These are phyloP conservation scores for Ophraella communa DNA, from an alignment of 2,888 invertebrate genomes.

Conservation along the genomic window DNA sequence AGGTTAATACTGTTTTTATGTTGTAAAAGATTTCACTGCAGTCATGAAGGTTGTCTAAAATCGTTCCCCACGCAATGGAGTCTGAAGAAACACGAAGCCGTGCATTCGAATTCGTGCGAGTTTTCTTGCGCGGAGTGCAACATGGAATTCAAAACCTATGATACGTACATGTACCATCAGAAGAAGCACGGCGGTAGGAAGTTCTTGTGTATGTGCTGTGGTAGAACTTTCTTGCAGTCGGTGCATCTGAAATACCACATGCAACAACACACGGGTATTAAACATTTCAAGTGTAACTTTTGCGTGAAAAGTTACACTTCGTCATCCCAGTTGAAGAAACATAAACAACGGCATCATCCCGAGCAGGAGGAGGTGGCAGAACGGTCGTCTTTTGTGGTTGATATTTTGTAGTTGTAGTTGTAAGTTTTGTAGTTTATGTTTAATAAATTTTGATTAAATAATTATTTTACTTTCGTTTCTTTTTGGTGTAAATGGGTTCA, in stretches of 20 bases:
- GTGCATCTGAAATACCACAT: slow-evolving; percentile 47
- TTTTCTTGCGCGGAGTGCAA: slow-evolving; percentile 43
- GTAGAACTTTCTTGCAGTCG: slow-evolving; percentile 41
- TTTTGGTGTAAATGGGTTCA: neutral
- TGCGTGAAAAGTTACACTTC: slow-evolving; percentile 46
- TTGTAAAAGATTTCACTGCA: slow-evolving; percentile 38
- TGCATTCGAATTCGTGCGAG: slow-evolving; percentile 37
- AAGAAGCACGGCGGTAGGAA: slow-evolving; percentile 40
- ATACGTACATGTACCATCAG: slow-evolving; percentile 42
- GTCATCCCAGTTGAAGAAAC: slow-evolving; percentile 40
- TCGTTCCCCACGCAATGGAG: slow-evolving; percentile 36
- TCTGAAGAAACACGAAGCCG: slow-evolving; percentile 38
- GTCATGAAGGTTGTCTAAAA: slow-evolving; percentile 39
- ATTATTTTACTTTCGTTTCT: too few relatives aligned
- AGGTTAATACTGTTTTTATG: too few relatives aligned
- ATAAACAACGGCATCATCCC: slow-evolving; percentile 32
- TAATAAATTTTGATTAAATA: too few relatives aligned
- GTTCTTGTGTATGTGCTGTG: slow-evolving; percentile 43
- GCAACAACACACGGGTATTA: slow-evolving; percentile 46
- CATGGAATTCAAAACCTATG: slow-evolving; percentile 40
- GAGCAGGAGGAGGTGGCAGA: neutral
- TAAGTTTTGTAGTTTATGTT: too few relatives aligned
- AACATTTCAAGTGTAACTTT: slow-evolving; percentile 44
- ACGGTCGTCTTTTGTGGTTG: neutral
- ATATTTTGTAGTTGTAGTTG: neutral